Evolutionary conservation across 2,113 vertebrate genomes (phyloP).

Genomic region (Cranoglanis bouderius): DNA sequence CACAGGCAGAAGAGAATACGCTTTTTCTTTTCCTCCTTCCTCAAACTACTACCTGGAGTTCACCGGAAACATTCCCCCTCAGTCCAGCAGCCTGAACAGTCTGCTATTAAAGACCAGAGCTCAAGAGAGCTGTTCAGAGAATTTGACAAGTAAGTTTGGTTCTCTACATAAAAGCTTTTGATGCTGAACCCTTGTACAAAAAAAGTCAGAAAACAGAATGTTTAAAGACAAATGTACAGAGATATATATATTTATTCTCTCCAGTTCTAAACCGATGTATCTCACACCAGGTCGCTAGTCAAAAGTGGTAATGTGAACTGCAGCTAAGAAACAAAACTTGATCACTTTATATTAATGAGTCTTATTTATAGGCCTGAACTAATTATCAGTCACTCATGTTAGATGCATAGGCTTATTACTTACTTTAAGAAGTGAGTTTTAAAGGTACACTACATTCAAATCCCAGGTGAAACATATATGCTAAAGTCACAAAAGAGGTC

Average conservation of each 20-base stretch:
- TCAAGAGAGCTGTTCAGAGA: conserved; percentile 73
- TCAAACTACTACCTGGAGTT: conserved; percentile 83
- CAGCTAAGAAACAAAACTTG: not conserved
- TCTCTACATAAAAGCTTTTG: not conserved
- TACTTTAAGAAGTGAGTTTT: not conserved
- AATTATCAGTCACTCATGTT: not conserved
- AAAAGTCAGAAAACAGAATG: not conserved
- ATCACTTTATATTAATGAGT: not conserved
- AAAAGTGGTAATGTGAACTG: no score
- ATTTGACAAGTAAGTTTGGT: conserved; percentile 78
- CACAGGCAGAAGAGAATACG: conserved; percentile 83
- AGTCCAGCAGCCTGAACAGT: conserved; percentile 56
- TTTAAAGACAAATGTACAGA: not conserved
- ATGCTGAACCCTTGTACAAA: not conserved
- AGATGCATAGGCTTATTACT: not conserved
- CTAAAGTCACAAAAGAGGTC: not conserved
- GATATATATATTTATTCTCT: not conserved
- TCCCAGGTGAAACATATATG: not conserved
- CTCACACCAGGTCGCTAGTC: no score
- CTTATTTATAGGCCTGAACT: not conserved
- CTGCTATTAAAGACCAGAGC: conserved; percentile 46
- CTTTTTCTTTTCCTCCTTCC: conserved; percentile 86
- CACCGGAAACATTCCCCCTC: conserved; percentile 68
- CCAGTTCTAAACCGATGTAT: no score
- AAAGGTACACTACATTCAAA: not conserved